Base-by-base conservation (phyloP, 2,888 invertebrate genomes). In the Drosophila conformis region DNA sequence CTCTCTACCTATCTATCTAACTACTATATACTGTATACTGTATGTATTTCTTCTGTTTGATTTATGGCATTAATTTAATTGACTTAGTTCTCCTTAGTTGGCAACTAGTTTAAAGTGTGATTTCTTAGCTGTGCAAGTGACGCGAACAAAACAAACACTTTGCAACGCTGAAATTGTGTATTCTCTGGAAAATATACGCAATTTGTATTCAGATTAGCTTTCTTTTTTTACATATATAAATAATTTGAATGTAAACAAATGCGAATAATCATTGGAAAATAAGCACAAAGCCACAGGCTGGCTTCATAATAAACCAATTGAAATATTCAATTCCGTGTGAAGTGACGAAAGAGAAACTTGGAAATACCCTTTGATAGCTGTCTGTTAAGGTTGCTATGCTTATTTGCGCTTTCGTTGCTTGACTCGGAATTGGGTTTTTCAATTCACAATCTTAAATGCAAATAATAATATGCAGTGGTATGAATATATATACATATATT, bases 111-210 rank as follows among this genome's bases (percentile, higher is more conserved):
- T 65, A 69, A 69, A 63, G 46, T 48, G 31, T 25, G 36, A 21
- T 36, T 69, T 56, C 65, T 57, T 46, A 66, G 75, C 69, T 76
- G 64, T 79, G 83, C 77, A 77, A 80, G 80, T 74, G 53, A 73
- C 60, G 66, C 80, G 73, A 88, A 71, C 78, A 88, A 85, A 83
- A 69, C 42, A 25, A 46, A 46, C 46, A 46, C 25, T 70, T 71
- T 69, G 61, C 56, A 64, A 61, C 72, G 69, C 63, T 67, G 48
- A 51, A 69, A 65, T 65, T 73, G 74, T 80, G 80, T 65, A 80
- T 66, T 79, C 68, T 42, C 56, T 60, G 56, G 46, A 33, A 35
- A 53, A 49, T 25, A 48, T 31, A 62, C 27, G 53, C 42, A 53
- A 36, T 60, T 69, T 76, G 63, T 74, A 69, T 75, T 75, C 51